Percentiles rank a stretch among this genome's conserved stretches.
These are phyloP conservation scores for Peromyscus polionotus DNA, from an alignment of 2,113 vertebrate species.

Conservation along the genomic window DNA sequence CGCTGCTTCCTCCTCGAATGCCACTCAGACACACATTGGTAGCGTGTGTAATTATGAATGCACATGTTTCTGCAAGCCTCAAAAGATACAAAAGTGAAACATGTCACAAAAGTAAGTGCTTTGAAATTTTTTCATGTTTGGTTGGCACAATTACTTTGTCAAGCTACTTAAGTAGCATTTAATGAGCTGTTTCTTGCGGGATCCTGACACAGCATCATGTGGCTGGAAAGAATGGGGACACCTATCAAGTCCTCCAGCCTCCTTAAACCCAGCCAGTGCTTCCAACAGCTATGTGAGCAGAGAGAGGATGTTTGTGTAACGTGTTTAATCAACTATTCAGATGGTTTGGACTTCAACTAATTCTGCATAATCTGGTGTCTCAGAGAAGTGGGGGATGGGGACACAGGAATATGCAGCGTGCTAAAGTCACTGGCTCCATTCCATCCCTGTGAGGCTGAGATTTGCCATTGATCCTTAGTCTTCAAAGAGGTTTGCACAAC, in stretches of 20 bases:
- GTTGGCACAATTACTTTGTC: constrained; percentile 31
- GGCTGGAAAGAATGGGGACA: neutral
- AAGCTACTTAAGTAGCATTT: constrained; percentile 25
- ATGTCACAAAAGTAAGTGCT: constrained; percentile 23
- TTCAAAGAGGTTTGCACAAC: constrained; percentile 31
- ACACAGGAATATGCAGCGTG: neutral
- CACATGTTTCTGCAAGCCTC: neutral
- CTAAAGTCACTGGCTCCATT: neutral
- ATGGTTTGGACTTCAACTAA: constrained; percentile 33
- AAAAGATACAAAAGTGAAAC: neutral
- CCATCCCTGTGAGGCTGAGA: neutral
- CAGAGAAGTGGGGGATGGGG: neutral
- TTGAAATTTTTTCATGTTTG: neutral
- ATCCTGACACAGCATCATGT: neutral
- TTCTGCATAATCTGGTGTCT: constrained; percentile 31
- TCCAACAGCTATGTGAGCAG: constrained; percentile 2
- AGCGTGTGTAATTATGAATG: neutral
- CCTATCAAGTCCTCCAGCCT: neutral
- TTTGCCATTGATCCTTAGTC: neutral
- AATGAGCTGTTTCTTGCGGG: constrained; percentile 8
- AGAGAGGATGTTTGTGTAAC: constrained; percentile 44
- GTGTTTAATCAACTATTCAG: neutral
- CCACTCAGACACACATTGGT: neutral
- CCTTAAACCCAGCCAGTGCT: neutral
- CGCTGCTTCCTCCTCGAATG: neutral